Percentiles rank a stretch among this genome's conserved stretches.
These are phyloP conservation scores for Diplosoma virens DNA, from an alignment of 23 tunicate genomes.

Conservation along the genomic window DNA sequence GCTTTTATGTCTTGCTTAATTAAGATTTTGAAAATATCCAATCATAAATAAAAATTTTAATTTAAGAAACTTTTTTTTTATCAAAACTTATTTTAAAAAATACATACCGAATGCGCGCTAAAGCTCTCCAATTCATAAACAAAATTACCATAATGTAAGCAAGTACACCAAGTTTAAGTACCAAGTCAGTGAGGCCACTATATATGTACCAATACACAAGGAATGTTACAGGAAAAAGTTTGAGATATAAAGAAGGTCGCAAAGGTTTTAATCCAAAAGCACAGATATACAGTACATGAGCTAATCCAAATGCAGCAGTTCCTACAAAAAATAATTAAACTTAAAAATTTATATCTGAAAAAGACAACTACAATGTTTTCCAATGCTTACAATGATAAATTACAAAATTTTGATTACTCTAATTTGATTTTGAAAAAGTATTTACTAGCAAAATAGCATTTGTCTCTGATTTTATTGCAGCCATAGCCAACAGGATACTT, in stretches of 20 bases:
- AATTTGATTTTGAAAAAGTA: no score
- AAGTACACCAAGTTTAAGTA: conserved; percentile 64
- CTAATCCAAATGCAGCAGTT: conserved; percentile 74
- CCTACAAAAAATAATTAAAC: conserved; percentile 61
- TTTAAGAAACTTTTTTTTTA: no score
- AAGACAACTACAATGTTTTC: no score
- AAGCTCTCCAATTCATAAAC: conserved; percentile 90
- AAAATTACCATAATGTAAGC: conserved; percentile 59
- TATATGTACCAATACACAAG: conserved; percentile 68
- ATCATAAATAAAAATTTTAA: no score
- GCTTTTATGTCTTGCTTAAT: no score
- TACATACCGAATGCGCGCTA: conserved; percentile 74
- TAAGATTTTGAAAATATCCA: no score
- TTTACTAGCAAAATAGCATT: no score
- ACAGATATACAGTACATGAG: conserved; percentile 84
- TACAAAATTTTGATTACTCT: no score
- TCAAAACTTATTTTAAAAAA: neutral
- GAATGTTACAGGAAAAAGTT: conserved; percentile 20
- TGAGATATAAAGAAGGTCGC: conserved; percentile 58
- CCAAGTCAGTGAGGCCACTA: conserved; percentile 52
- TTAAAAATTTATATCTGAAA: no score
- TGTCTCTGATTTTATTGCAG: no score
- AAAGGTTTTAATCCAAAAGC: conserved; percentile 88
- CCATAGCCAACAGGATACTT: no score
- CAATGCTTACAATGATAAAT: no score